Base-by-base conservation (phyloP, 2,888 invertebrate species). In the Platycheirus albimanus region DNA sequence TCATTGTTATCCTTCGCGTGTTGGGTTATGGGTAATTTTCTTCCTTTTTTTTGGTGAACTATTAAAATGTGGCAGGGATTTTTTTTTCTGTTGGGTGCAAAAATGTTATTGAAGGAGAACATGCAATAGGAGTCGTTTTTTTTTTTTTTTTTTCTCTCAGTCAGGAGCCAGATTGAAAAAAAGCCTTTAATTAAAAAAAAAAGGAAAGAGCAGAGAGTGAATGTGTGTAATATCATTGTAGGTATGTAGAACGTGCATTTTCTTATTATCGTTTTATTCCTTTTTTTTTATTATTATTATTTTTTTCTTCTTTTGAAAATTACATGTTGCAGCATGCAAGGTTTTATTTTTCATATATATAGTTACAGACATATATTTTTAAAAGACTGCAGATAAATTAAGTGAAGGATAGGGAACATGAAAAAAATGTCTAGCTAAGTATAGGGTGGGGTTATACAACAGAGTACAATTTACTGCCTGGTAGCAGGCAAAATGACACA, bases 41-140 rank as follows among this genome's bases (percentile, higher is more conserved):
- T 41, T 24, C 30, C 8, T 6, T 58, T 17, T 19, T 61, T 61
- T 43, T 67, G 72, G 78, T 74, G 67, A 83, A 56, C 83, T 83
- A 83, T 83, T 83, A 83, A 61, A 78, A 83, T 69, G 71, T 77
- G 72, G 67, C 77, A 67, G 52, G 24, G 61, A 54, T 69, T 70
- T 64, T 52, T 17, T 70, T 72, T 33, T 52, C 63, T 47, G 41
- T 70, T 70, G 38, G 66, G 76, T 67, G 67, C 77, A 77, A 67
- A 78, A 71, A 64, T 52, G 43, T 77, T 83, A 83, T 83, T 78
- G 83, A 78, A 38, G 78, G 51, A 56, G 74, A 69, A 83, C 83
- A 83, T 83, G 83, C 83, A 83, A 83, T 72, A 83, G 72, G 54
- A 66, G n/a, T n/a, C n/a, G n/a, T n/a, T n/a, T n/a, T n/a, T n/a